Percentiles rank a stretch among this genome's conserved stretches.
phyloP scores from a whole-genome alignment of 2,797 vertebrate species.

The Catharus ustulatus region DNA sequence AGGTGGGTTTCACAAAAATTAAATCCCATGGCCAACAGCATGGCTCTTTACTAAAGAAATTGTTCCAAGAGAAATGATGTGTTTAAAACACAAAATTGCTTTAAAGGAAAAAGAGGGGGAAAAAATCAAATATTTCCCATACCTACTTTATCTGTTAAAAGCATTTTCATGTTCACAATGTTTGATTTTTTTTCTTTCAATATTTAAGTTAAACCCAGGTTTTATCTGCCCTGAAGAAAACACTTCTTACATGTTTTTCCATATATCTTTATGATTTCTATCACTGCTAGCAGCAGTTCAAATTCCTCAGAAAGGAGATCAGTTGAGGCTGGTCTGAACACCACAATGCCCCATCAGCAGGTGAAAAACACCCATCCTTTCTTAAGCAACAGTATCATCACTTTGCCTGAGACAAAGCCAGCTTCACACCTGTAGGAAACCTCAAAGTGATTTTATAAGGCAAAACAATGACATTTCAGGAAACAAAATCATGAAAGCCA shows the following conservation, averaged over 20 bases:
- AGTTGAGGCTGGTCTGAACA: not conserved
- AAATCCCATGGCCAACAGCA: not conserved
- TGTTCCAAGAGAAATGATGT: not conserved
- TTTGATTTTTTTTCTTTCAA: not conserved
- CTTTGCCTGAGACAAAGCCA: not conserved
- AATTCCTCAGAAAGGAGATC: not conserved
- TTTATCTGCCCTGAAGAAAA: not conserved
- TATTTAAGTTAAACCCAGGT: not conserved
- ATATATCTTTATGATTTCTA: not conserved
- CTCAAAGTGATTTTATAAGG: not conserved
- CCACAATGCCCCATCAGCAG: not conserved
- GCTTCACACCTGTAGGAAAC: not conserved
- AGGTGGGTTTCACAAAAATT: not conserved
- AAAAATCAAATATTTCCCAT: not conserved
- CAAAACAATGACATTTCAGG: not conserved
- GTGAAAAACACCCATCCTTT: not conserved
- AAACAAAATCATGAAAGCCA: not conserved
- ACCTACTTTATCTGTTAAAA: not conserved
- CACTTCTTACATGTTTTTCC: not conserved
- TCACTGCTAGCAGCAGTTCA: not conserved
- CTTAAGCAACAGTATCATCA: not conserved
- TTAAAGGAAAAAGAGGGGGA: not conserved
- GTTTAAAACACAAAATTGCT: not conserved
- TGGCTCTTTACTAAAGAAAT: not conserved
- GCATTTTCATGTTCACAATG: not conserved